Evolutionary conservation across 1,140 invertebrate genomes (phyloP), one percentile per base, ranked within the genome.

Genomic region (Drosophila guanche): DNA sequence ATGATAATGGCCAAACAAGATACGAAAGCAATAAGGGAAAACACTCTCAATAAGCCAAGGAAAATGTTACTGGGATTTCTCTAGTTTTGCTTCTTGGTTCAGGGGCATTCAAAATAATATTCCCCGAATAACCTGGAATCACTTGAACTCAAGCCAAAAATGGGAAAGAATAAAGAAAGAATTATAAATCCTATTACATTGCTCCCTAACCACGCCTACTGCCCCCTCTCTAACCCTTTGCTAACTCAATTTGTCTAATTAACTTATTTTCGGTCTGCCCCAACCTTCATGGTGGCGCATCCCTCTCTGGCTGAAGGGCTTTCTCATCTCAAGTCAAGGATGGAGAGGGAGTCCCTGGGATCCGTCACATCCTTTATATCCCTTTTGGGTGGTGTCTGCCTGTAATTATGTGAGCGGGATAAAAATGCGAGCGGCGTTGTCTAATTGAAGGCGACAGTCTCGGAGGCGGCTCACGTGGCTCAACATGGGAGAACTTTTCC

Each of bases 1-100:
- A 12, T 68, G 51, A 73, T 72, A 72, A 73, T 73, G 42, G 69
- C 52, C 47, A 42, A 72, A 55, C 65, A 42, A 27, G 46, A 73
- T 46, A 47, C 45, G 59, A 47, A 59, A 41, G 65, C 69, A 73
- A 73, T 73, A 55, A 51, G 42, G 23, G 47, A 52, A 73, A 63
- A 65, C 52, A 65, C 65, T 73, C 63, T 14, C 69, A 73, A 73
- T 63, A 63, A 63, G n/a, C 58, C 3, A 10, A 7, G 29, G 5
- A 48, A 52, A 56, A 43, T 41, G 50, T 63, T 46, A 62, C 22
- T 8, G 50, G 25, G 10, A 29, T 25, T 67, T 41, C 5, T 7
- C 20, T 23, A 7, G 23, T 37, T 2, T 50, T 33, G 14, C 59
- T 51, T 55, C 25, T 46, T 6, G 12, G 20, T 2, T 14, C 16